phyloP scores from a whole-genome alignment of 2,113 vertebrate genomes.

The Dascyllus trimaculatus region DNA sequence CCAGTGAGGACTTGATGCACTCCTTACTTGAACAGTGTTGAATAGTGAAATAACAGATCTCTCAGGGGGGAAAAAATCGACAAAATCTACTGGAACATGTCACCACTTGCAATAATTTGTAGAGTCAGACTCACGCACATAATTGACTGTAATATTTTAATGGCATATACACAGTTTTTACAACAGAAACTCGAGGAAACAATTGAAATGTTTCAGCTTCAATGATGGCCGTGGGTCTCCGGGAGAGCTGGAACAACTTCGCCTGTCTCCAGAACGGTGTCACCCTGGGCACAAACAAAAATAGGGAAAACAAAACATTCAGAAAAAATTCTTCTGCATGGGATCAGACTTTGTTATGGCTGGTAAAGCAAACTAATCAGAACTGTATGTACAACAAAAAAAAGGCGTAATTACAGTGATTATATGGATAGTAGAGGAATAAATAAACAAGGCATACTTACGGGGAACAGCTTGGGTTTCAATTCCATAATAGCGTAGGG shows the following conservation, averaged over 20 bases:
- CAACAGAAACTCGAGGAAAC: slow-evolving; percentile 53
- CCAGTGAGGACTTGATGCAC: too few species aligned
- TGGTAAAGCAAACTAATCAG: background rate
- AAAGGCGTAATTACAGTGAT: background rate
- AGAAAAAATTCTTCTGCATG: background rate
- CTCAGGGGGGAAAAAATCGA: too few species aligned
- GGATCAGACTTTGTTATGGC: background rate
- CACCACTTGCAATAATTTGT: background rate
- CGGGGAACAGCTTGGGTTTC: slow-evolving; percentile 89
- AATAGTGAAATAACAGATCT: too few species aligned
- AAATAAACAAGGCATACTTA: slow-evolving; percentile 81
- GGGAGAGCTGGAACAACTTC: slow-evolving; percentile 89
- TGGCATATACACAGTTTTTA: slow-evolving; percentile 79
- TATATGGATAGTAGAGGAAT: background rate
- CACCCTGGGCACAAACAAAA: slow-evolving; percentile 85
- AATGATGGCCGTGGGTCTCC: slow-evolving; percentile 86
- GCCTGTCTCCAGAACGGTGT: slow-evolving; percentile 89
- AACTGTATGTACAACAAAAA: background rate
- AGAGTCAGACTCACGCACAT: background rate
- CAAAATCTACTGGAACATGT: too few species aligned
- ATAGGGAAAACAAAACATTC: slow-evolving; percentile 3
- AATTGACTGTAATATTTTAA: slow-evolving; percentile 65
- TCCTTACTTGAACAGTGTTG: too few species aligned
- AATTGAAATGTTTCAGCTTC: slow-evolving; percentile 69
- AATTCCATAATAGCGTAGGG: slow-evolving; percentile 84